Conservation (phyloP, 2,113 vertebrate genomes). For the Cervus canadensis region DNA sequence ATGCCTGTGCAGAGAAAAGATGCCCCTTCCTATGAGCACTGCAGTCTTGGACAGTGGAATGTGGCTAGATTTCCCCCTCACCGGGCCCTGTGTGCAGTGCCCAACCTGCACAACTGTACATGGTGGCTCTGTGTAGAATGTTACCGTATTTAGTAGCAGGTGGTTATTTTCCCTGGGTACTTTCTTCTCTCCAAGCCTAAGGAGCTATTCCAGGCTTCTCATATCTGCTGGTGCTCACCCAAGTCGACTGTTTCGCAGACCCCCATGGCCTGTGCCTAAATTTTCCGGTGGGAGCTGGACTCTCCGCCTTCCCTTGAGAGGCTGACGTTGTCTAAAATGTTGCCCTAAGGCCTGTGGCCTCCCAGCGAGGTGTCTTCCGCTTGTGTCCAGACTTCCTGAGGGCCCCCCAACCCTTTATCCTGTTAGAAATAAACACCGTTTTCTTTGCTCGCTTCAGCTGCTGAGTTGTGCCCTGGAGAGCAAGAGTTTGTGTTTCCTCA, state of each 20-base stretch:
- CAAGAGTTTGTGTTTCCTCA: slow-evolving; percentile 55
- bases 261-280: fast-evolving
- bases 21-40: background rate
- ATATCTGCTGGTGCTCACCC: background rate
- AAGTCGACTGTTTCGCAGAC: background rate
- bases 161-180: background rate
- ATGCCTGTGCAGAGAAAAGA: background rate
- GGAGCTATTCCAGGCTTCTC: background rate
- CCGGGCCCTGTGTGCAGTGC: background rate
- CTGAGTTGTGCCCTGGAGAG: slow-evolving; percentile 59
- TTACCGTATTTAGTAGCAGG: background rate
- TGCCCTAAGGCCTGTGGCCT: background rate
- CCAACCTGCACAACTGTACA: background rate
- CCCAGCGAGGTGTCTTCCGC: background rate
- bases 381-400: slow-evolving; percentile 14
- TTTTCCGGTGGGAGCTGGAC: background rate
- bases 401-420: slow-evolving; percentile 18
- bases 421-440: slow-evolving; percentile 23
- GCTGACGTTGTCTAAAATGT: background rate
- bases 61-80: background rate
- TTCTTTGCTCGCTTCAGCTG: slow-evolving; percentile 55
- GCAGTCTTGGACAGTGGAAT: background rate
- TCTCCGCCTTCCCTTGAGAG: background rate
- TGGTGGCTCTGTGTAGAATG: background rate
- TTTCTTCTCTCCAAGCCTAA: background rate